Evolutionary conservation across 2,113 vertebrate species (phyloP).

Genomic region (Burhinus oedicnemus): DNA sequence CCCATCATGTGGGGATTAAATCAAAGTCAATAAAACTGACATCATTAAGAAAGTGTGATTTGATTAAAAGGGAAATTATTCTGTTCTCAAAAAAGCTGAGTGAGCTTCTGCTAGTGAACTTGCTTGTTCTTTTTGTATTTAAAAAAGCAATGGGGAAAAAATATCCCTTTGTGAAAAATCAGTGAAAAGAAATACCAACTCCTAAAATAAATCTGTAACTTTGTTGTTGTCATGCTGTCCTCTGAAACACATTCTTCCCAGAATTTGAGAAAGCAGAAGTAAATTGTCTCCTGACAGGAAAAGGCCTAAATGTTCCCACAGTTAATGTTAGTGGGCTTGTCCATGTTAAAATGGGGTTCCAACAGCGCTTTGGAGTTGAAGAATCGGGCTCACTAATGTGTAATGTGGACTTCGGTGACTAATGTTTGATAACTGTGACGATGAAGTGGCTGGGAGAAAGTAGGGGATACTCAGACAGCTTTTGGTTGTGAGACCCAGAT

Average conservation of each 20-base stretch:
- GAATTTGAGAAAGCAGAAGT: background rate
- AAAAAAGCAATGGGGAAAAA: background rate
- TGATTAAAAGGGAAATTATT: background rate
- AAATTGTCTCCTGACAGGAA: background rate
- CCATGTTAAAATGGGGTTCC: background rate
- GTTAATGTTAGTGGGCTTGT: background rate
- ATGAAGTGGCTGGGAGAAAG: background rate
- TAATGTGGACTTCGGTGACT: background rate
- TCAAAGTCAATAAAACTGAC: background rate
- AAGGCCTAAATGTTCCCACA: background rate
- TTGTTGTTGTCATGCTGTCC: background rate
- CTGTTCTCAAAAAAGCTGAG: background rate
- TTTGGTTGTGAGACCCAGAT: background rate
- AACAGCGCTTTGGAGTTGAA: background rate
- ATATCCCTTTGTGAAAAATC: background rate
- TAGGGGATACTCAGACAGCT: background rate
- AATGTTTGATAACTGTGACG: background rate
- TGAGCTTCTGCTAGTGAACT: background rate
- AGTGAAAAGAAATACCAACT: background rate
- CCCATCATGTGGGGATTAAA: background rate
- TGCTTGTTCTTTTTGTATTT: background rate
- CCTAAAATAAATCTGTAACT: background rate
- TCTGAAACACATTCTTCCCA: background rate
- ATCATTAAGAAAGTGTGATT: background rate
- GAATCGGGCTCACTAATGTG: background rate